Conservation (phyloP, 2,888 invertebrate genomes). For the Terebella lapidaria region DNA sequence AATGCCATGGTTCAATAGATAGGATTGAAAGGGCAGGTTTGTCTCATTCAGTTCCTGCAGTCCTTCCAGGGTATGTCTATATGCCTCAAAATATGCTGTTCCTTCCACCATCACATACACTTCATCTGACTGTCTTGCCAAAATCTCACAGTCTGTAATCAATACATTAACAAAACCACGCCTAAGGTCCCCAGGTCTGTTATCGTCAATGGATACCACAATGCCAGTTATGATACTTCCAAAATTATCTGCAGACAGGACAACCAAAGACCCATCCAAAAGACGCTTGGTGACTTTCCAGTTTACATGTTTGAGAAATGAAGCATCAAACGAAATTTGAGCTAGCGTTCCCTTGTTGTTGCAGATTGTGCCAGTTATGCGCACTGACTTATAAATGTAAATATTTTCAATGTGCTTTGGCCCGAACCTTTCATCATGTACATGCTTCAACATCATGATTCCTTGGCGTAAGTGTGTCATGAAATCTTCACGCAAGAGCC, state of each 20-base stretch:
- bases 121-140: constrained; percentile 6
- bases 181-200: constrained; percentile 44
- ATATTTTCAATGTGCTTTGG: constrained; percentile 9
- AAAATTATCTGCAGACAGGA: constrained; percentile 69
- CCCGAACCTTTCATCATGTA: not conserved
- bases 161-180: constrained; percentile 22
- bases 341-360: constrained; percentile 28
- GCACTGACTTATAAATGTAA: constrained; percentile 6
- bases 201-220: constrained; percentile 44
- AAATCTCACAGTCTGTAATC: not conserved
- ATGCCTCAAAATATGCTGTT: constrained; percentile 76
- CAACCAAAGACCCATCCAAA: constrained; percentile 68
- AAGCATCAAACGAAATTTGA: constrained; percentile 22
- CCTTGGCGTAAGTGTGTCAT: constrained; percentile 67
- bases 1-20: constrained; percentile 58
- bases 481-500: constrained; percentile 73
- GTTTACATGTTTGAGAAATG: constrained; percentile 20
- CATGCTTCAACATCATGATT: constrained; percentile 47
- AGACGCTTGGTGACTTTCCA: constrained; percentile 61
- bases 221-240: constrained; percentile 66
- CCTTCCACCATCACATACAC: constrained; percentile 65
- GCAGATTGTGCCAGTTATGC: constrained; percentile 12
- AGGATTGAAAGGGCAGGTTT: constrained; percentile 66
- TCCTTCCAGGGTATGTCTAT: constrained; percentile 69
- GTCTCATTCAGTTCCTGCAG: constrained; percentile 59